Conservation (phyloP, 2,113 vertebrate species). For the Taxidea taxus region DNA sequence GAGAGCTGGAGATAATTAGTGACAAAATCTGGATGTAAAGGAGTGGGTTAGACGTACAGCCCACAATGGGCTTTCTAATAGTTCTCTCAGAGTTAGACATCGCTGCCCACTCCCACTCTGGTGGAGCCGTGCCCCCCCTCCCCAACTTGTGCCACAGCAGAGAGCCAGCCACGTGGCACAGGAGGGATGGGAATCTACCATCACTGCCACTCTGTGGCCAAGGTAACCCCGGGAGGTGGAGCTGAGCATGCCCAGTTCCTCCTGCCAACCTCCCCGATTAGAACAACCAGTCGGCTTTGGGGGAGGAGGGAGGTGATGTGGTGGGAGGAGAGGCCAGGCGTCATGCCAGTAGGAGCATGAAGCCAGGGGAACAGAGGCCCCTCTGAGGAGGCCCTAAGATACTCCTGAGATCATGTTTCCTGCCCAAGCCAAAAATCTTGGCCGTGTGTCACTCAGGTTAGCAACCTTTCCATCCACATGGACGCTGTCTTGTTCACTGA, state of each 20-base stretch:
- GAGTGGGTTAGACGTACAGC: neutral
- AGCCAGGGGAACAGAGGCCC: neutral
- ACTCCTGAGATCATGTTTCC: neutral
- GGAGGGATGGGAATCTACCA: neutral
- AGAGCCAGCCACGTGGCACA: neutral
- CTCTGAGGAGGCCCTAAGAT: neutral
- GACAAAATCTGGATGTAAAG: neutral
- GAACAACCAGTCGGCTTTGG: neutral
- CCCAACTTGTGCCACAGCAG: neutral
- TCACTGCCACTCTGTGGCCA: neutral
- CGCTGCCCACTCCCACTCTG: neutral
- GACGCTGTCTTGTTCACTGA: accelerated
- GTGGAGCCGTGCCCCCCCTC: neutral
- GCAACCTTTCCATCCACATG: neutral
- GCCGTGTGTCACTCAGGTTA: accelerated
- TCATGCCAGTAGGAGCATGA: accelerated
- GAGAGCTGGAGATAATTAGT: neutral
- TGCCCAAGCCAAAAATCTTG: neutral
- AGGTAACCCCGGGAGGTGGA: neutral
- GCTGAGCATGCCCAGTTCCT: neutral
- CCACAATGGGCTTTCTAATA: neutral
- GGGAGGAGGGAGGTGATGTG: accelerated
- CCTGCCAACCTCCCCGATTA: neutral
- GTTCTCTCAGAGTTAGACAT: neutral
- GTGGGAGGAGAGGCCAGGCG: neutral